Conservation (phyloP, 2,797 vertebrate species). For the Pangasius krempfi region DNA sequence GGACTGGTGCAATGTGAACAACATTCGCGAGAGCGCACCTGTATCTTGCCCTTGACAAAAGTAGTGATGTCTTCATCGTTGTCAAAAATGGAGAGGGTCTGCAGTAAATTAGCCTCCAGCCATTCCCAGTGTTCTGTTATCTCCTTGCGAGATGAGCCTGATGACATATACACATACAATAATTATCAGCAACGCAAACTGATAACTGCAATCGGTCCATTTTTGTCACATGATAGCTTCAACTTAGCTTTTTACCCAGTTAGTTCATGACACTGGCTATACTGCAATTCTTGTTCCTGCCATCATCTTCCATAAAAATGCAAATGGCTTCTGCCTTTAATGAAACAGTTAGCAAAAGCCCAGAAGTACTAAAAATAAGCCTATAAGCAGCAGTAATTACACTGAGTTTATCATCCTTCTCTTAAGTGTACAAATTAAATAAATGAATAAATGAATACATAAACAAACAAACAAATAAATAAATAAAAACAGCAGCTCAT, state of each 20-base stretch:
- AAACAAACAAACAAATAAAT: neutral
- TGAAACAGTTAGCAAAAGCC: neutral
- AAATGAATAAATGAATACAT: neutral
- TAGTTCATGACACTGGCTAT: too few relatives aligned
- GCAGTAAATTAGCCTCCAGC: constrained; percentile 92
- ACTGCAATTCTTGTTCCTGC: neutral
- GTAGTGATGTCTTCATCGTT: constrained; percentile 94
- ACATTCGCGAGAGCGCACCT: constrained; percentile 69
- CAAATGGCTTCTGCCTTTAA: neutral
- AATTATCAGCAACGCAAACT: constrained; percentile 2
- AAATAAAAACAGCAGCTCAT: neutral
- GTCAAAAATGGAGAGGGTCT: constrained; percentile 95
- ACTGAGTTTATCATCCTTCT: neutral
- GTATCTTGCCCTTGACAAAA: constrained; percentile 96
- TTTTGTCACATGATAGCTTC: neutral
- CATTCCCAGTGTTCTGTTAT: constrained; percentile 97
- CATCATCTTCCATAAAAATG: neutral
- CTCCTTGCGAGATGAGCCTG: constrained; percentile 92
- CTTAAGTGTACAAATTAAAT: too few relatives aligned
- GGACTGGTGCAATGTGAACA: neutral
- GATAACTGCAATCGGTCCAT: neutral
- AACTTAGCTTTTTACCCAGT: neutral
- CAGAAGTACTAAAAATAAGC: neutral
- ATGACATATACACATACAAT: neutral
- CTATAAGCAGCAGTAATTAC: neutral